Conservation (phyloP, 2,113 vertebrate genomes). For the Seriola rivoliana region DNA sequence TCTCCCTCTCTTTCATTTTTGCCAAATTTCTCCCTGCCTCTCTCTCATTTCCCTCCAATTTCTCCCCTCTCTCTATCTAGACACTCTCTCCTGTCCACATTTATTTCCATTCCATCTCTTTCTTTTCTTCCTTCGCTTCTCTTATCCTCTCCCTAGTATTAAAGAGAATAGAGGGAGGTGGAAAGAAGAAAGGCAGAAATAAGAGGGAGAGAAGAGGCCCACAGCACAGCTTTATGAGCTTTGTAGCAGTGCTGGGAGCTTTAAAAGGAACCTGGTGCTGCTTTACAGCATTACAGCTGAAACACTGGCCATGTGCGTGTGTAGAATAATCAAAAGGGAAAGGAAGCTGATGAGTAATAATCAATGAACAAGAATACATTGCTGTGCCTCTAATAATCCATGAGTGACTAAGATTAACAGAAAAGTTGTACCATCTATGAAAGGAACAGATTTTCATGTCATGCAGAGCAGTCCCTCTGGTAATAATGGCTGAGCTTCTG, state of each 20-base stretch:
- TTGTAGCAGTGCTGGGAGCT: slow-evolving; percentile 40
- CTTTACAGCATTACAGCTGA: slow-evolving; percentile 13
- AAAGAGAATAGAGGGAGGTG: slow-evolving; percentile 17
- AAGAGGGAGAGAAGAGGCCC: slow-evolving; percentile 41
- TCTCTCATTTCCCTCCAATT: background rate
- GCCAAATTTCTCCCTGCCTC: background rate
- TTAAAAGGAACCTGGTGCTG: slow-evolving; percentile 29
- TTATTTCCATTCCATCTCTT: background rate
- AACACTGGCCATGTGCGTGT: background rate
- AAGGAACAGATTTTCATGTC: slow-evolving; percentile 6
- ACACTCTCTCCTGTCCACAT: background rate
- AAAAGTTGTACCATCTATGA: background rate
- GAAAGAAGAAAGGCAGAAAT: slow-evolving; percentile 36
- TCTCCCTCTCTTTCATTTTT: slow-evolving; percentile 10
- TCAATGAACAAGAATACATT: background rate
- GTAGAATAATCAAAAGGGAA: background rate
- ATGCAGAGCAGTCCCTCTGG: slow-evolving; percentile 20
- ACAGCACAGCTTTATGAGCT: slow-evolving; percentile 48
- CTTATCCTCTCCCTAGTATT: background rate
- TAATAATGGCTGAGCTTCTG: slow-evolving; percentile 13
- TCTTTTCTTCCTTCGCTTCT: background rate
- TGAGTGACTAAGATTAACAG: background rate
- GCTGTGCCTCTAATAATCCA: background rate
- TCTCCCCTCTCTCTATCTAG: background rate
- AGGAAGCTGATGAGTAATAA: background rate